A percentile compares a stretch with the other conserved stretches of the same genome.
These are phyloP conservation scores for Parascotia fuliginaria DNA, from an alignment of 2,888 invertebrate species.

Conservation along the genomic window DNA sequence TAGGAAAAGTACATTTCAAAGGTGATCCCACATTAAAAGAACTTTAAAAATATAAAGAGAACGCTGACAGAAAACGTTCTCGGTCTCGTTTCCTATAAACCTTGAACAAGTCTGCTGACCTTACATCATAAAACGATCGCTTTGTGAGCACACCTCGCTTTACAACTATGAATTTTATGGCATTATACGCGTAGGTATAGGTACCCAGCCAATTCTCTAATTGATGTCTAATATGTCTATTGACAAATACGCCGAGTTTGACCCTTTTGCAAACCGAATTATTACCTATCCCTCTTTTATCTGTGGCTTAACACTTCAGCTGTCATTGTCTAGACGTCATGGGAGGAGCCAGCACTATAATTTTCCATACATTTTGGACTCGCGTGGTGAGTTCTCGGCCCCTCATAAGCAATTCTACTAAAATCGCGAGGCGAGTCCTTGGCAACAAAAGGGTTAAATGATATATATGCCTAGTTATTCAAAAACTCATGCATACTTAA, in stretches of 20 bases:
- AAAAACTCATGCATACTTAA: slow-evolving; percentile 11
- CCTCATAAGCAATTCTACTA: no score
- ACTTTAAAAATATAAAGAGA: slow-evolving; percentile 39
- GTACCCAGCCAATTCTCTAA: slow-evolving; percentile 27
- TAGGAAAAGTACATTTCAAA: slow-evolving; percentile 36
- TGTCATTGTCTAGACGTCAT: no score
- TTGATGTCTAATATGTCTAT: slow-evolving; percentile 26
- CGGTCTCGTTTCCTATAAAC: slow-evolving; percentile 51
- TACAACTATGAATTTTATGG: slow-evolving; percentile 45
- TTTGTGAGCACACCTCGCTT: slow-evolving; percentile 48
- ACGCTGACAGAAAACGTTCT: slow-evolving; percentile 46
- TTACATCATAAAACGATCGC: slow-evolving; percentile 50
- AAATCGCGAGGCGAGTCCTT: no score
- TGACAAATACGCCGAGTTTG: slow-evolving; percentile 15
- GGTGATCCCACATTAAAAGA: slow-evolving; percentile 36
- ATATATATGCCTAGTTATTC: slow-evolving; percentile 11
- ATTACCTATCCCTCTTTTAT: slow-evolving; percentile 24
- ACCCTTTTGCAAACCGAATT: slow-evolving; percentile 28
- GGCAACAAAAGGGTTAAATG: no score
- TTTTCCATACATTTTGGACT: no score
- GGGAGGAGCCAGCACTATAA: no score
- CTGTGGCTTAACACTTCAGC: slow-evolving; percentile 11
- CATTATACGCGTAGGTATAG: slow-evolving; percentile 17
- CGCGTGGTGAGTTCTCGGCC: no score
- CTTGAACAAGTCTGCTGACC: slow-evolving; percentile 63